Evolutionary conservation across 2,113 vertebrate species (phyloP).

Genomic region (Catagonus wagneri): DNA sequence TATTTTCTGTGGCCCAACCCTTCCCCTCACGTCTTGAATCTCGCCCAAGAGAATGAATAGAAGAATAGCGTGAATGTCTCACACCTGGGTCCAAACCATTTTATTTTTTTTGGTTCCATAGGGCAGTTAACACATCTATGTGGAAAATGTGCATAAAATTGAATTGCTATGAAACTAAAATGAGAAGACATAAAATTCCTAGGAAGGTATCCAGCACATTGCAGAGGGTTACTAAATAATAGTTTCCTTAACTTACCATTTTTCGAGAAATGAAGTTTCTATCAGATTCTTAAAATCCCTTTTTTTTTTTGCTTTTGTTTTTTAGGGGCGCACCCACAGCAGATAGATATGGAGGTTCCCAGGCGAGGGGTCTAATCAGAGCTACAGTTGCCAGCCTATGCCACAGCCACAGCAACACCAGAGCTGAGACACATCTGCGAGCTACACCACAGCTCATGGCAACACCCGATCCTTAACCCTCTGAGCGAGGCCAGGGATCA

Average conservation of each 20-base stretch:
- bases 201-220: background rate
- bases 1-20: background rate
- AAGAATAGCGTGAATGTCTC: background rate
- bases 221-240: background rate
- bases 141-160: background rate
- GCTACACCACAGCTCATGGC: no score
- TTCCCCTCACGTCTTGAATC: background rate
- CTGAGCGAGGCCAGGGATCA: no score
- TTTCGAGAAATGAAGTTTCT: background rate
- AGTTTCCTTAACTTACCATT: background rate
- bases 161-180: background rate
- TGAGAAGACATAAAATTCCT: background rate
- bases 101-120: background rate
- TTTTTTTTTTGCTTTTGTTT: no score
- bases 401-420: no score
- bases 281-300: no score
- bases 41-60: background rate
- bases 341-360: no score
- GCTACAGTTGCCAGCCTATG: no score
- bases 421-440: no score
- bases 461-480: no score
- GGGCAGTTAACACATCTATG: background rate
- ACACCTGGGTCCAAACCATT: background rate
- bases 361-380: no score
- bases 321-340: no score